A percentile compares a stretch with the other conserved stretches of the same genome.
Evolutionary conservation across 2,797 vertebrate species (phyloP).

Genomic region (Phalanger gymnotis): DNA sequence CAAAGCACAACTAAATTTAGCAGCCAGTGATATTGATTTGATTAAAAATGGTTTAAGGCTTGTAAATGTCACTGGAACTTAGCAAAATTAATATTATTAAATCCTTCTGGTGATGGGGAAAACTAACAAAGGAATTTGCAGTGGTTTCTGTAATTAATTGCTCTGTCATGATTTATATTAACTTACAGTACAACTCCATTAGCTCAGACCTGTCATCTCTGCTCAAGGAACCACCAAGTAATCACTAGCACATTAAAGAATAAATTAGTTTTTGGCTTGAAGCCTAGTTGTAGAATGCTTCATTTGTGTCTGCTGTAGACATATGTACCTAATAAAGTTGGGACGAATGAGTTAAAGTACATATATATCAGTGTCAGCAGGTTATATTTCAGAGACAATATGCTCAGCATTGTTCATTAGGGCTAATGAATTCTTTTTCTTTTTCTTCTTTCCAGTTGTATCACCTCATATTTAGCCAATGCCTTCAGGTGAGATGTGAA

Average conservation of each 20-base stretch:
- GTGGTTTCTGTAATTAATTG: slow-evolving; percentile 91
- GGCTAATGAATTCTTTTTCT: slow-evolving; percentile 82
- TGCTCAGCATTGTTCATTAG: slow-evolving; percentile 84
- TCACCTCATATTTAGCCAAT: slow-evolving; percentile 80
- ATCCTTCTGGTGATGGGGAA: slow-evolving; percentile 89
- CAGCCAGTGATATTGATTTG: slow-evolving; percentile 89
- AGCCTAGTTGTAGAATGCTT: slow-evolving; percentile 88
- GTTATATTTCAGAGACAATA: slow-evolving; percentile 82
- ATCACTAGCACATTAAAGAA: slow-evolving; percentile 91
- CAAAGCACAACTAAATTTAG: slow-evolving; percentile 87
- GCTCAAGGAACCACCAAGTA: slow-evolving; percentile 89
- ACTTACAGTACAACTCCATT: slow-evolving; percentile 91
- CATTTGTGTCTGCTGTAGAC: slow-evolving; percentile 88
- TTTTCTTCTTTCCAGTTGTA: slow-evolving; percentile 63
- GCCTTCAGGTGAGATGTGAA: slow-evolving; percentile 80
- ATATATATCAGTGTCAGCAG: slow-evolving; percentile 83
- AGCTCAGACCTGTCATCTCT: slow-evolving; percentile 90
- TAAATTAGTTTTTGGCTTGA: slow-evolving; percentile 89
- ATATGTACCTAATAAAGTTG: slow-evolving; percentile 90
- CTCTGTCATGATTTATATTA: slow-evolving; percentile 92
- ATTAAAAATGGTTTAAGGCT: slow-evolving; percentile 91
- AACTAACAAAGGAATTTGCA: slow-evolving; percentile 90
- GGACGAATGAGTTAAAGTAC: slow-evolving; percentile 86
- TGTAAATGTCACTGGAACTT: slow-evolving; percentile 91
- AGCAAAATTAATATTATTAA: slow-evolving; percentile 90